A percentile compares a stretch with the other conserved stretches of the same genome.
Evolutionary conservation across 2,113 vertebrate species (phyloP).

Genomic region (Python bivittatus): DNA sequence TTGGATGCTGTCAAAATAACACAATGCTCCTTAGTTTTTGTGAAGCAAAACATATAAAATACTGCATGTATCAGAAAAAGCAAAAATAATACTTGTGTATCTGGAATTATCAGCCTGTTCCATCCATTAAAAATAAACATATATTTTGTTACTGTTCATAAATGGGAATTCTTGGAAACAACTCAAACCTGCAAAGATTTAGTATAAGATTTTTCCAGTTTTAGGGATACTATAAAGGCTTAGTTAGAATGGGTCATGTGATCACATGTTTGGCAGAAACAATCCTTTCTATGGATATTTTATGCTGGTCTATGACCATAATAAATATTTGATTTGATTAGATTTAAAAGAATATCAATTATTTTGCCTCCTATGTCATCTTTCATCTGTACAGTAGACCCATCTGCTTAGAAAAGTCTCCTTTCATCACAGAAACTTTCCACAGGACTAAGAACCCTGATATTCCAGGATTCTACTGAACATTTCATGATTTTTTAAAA

Average conservation of each 20-base stretch:
- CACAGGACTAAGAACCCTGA: background rate
- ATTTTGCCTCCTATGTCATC: background rate
- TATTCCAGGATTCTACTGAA: background rate
- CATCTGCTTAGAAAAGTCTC: background rate
- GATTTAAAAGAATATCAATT: background rate
- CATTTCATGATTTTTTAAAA: background rate
- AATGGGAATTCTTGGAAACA: too few species aligned
- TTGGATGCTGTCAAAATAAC: background rate
- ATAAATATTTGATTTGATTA: background rate
- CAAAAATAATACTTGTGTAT: background rate
- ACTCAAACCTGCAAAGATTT: too few species aligned
- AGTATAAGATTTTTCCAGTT: too few species aligned
- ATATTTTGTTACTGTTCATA: too few species aligned
- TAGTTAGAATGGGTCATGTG: too few species aligned
- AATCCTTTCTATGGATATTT: too few species aligned
- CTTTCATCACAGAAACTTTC: background rate
- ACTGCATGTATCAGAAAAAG: background rate
- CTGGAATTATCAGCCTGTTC: background rate
- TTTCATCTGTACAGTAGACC: background rate
- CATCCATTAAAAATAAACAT: too few species aligned
- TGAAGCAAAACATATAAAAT: background rate
- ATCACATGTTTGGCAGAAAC: too few species aligned
- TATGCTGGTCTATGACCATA: too few species aligned
- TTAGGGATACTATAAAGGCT: too few species aligned
- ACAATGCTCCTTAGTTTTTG: background rate